Percentiles rank a stretch among this genome's conserved stretches.
Conservation (phyloP, 2,113 vertebrate genomes). For the Chrysemys picta region DNA sequence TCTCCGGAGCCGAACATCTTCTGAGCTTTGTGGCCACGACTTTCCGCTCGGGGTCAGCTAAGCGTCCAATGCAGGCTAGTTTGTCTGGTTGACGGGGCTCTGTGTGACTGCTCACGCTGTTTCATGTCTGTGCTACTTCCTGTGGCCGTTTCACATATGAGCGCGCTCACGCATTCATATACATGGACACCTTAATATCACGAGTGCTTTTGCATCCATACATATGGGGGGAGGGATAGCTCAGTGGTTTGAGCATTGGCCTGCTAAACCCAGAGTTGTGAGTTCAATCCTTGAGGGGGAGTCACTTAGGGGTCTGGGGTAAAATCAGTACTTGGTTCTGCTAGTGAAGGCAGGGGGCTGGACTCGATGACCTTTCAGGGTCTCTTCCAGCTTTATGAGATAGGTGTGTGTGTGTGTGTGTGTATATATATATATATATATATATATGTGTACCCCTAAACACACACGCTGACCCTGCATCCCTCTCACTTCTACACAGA, state of each 20-base stretch:
- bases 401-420: too few relatives aligned
- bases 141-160: rapidly evolving
- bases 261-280: too few relatives aligned
- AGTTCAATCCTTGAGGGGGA: too few relatives aligned
- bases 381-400: too few relatives aligned
- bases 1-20: not conserved
- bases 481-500: not conserved
- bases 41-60: not conserved
- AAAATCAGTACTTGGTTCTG: too few relatives aligned
- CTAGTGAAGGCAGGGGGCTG: too few relatives aligned
- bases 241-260: too few relatives aligned
- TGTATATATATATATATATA: too few relatives aligned
- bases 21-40: rapidly evolving
- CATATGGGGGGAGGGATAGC: not conserved
- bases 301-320: too few relatives aligned
- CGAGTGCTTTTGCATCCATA: not conserved
- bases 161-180: rapidly evolving
- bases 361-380: too few relatives aligned
- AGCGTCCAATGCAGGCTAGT: not conserved
- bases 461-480: not conserved
- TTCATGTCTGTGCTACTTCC: rapidly evolving
- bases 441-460: not conserved
- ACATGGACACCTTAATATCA: not conserved
- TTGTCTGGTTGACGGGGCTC: not conserved
- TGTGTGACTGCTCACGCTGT: not conserved